Evolutionary conservation across 2,888 invertebrate genomes (phyloP).

Genomic region (Sericinus montela): DNA sequence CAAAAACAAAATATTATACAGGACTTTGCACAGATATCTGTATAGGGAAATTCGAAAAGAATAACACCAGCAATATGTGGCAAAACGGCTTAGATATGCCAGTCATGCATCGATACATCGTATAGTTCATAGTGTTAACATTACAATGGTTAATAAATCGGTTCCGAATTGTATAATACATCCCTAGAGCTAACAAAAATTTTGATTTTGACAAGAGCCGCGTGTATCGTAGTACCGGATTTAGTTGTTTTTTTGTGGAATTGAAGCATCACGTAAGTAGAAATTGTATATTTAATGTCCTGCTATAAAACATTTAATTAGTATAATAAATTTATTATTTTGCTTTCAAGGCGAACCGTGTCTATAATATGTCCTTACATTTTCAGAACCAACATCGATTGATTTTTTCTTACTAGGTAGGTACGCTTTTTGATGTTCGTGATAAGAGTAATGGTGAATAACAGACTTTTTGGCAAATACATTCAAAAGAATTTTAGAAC

Average conservation of each 20-base stretch:
- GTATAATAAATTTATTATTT: background rate
- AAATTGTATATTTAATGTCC: constrained; percentile 18
- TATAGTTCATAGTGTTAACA: too few relatives aligned
- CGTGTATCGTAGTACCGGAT: constrained; percentile 47
- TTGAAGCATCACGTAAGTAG: constrained; percentile 39
- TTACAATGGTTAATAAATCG: too few relatives aligned
- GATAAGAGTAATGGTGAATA: background rate
- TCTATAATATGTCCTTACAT: constrained; percentile 25
- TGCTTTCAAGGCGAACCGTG: background rate
- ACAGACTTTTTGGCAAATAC: background rate
- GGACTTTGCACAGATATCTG: too few relatives aligned
- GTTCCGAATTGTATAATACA: too few relatives aligned
- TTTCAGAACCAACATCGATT: constrained; percentile 18
- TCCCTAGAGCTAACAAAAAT: too few relatives aligned
- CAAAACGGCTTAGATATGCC: too few relatives aligned
- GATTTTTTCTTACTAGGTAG: constrained; percentile 24
- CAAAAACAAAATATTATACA: too few relatives aligned
- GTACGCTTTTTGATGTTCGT: constrained; percentile 17
- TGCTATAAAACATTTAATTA: background rate
- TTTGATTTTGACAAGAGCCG: constrained; percentile 33
- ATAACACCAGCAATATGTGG: too few relatives aligned
- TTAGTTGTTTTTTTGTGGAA: constrained; percentile 32
- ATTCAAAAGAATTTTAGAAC: too few relatives aligned
- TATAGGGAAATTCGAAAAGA: too few relatives aligned
- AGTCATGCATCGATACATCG: too few relatives aligned